Base-by-base conservation (phyloP, 2,113 vertebrate genomes). In the Brachirus orientalis region DNA sequence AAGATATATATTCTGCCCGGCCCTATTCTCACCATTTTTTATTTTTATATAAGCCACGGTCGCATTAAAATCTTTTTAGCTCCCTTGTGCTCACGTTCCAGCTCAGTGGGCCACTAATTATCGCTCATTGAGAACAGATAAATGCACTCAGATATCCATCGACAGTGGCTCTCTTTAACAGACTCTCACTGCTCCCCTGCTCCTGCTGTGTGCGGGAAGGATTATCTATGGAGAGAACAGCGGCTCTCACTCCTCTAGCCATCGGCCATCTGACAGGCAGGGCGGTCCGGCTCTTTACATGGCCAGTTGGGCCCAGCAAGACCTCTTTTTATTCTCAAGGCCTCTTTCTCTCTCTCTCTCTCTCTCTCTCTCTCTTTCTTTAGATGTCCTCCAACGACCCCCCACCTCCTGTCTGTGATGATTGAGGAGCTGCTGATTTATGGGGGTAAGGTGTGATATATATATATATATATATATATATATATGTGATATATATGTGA, bases 251-350 rank as follows among this genome's bases (percentile, higher is more conserved):
- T 82, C 90, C 82, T 71, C 43, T 35, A 61, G 58, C 85, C 83
- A 79, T 69, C 88, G 59, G 37, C 52, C 90, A 87, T 90, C 88
- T 91, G 93, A 92, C 85, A 86, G 84, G 85, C 84, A 85, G 86
- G 88, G 90, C 85, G 79, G 84, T 89, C 89, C 81, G 75, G 85
- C 92, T 92, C 92, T 94, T 93, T 89, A 91, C 92, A 93, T 88
- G 93, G 91, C 89, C 94, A 94, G 92, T 94, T 94, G 92, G 90
- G 92, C 94, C 90, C 94, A 94, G 93, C 93, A 93, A 93, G 94
- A 91, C 74, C 76, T 90, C 90, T 91, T 92, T 47, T 89, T 86
- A 90, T 86, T 66, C 64, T 58, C 7, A 52, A 62, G 50, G 16
- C 28, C 33, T 45, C 64, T 50, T 28, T 28, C 43, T 55, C 44